These are phyloP conservation scores for Zoanthus sansibaricus DNA, from an alignment of 92 coral and sea anemone species.

Conservation along the genomic window DNA sequence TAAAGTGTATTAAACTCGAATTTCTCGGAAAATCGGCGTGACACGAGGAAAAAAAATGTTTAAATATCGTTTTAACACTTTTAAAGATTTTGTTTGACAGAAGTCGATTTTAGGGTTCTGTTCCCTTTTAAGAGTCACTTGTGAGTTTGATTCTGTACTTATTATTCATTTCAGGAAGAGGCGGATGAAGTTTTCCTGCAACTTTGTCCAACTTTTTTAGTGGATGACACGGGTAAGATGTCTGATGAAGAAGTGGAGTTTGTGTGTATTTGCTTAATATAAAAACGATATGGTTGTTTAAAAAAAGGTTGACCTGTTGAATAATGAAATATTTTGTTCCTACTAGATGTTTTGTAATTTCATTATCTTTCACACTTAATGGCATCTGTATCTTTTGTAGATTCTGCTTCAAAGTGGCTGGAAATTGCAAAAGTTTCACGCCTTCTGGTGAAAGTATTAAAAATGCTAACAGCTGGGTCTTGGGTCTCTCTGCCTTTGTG, in stretches of 20 bases:
- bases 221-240: neutral
- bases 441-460: constrained; percentile 59
- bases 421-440: constrained; percentile 43
- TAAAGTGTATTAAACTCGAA: too few species aligned
- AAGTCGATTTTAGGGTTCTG: too few species aligned
- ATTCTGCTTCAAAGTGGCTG: neutral
- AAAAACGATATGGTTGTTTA: too few species aligned
- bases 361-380: neutral
- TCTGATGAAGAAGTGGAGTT: neutral
- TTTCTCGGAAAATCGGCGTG: too few species aligned
- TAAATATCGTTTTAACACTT: neutral
- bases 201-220: neutral
- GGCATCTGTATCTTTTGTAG: neutral
- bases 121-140: neutral
- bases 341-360: too few species aligned
- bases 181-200: constrained; percentile 17
- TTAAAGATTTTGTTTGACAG: neutral
- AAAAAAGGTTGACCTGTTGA: too few species aligned
- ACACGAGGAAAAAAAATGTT: too few species aligned
- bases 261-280: neutral
- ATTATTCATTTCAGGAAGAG: constrained; percentile 7
- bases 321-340: too few species aligned
- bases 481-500: constrained; percentile 74
- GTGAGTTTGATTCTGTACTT: neutral
- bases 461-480: constrained; percentile 49